Evolutionary conservation across 2,888 invertebrate species (phyloP), one percentile per base, ranked within the genome.

Genomic region (Nomada goodeniana): DNA sequence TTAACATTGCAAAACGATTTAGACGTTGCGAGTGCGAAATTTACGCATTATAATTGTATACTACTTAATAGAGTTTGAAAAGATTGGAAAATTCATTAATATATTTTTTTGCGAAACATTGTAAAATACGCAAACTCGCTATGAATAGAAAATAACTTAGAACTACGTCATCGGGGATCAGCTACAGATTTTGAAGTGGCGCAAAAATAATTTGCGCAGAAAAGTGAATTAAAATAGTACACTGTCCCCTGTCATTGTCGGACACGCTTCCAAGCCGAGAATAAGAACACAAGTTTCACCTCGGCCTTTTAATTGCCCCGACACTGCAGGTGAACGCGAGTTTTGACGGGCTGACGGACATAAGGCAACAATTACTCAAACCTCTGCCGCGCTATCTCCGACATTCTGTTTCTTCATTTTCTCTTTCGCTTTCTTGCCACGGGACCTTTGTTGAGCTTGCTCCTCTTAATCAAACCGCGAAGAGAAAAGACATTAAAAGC

Each of bases 401-500:
- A n/a, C 76, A 70, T 65, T 68, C 72, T 70, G 57, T 3, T 68
- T 76, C 73, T 69, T 75, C 76, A 59, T 65, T 77, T 69, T 57
- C 57, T 74, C 57, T 68, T 53, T 52, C 72, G 76, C 65, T 83
- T 84, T 82, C 78, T 74, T 71, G 79, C 82, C 86, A 80, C 86
- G 82, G 82, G 81, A 70, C 76, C 69, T 71, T 74, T 69, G 82
- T 79, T 85, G 87, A 85, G 89, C 88, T 87, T 81, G 86, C 84
- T 89, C 90, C 91, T 92, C 90, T 93, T 93, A 93, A 93, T 93
- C 93, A 93, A 93, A 93, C 92, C 90, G 89, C 80, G 88, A 88
- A 91, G 81, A 92, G 92, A 91, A 92, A 91, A 93, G 92, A 92
- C 92, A 92, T 93, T 93, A 92, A 92, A 92, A 91, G 89, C 90